These are phyloP conservation scores for Drosophila robusta DNA, from an alignment of 2,888 invertebrate species.

Conservation along the genomic window DNA sequence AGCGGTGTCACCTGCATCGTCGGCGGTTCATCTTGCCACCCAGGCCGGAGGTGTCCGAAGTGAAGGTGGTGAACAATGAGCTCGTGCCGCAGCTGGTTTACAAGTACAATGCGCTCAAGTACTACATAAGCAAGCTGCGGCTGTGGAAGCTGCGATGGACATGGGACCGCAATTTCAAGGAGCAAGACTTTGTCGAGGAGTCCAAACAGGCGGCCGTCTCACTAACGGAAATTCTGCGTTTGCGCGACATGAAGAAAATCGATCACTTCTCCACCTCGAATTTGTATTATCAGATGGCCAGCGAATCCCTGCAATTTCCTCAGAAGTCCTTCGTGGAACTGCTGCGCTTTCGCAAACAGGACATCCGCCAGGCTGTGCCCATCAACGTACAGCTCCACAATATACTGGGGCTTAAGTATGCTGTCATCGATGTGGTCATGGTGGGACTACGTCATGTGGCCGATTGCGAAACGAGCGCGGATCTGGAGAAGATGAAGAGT, in stretches of 20 bases:
- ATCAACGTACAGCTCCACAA: conserved; percentile 53
- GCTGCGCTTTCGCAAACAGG: conserved; percentile 52
- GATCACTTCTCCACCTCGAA: conserved; percentile 47
- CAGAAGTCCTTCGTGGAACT: conserved; percentile 49
- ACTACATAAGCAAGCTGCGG: conserved; percentile 56
- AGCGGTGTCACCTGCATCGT: neutral
- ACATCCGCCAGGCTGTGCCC: conserved; percentile 51
- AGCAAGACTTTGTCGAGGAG: conserved; percentile 44
- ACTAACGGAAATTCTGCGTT: conserved; percentile 47
- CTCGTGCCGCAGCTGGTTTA: conserved; percentile 45
- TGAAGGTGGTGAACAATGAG: conserved; percentile 25
- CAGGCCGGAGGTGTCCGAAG: conserved; percentile 1
- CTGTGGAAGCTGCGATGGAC: conserved; percentile 55
- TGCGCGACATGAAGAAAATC: conserved; percentile 29
- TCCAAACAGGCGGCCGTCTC: conserved; percentile 43
- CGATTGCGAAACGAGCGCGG: conserved; percentile 38
- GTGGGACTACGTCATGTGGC: conserved; percentile 54
- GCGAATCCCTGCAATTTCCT: conserved; percentile 47
- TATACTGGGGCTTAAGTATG: conserved; percentile 52
- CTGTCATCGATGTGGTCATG: conserved; percentile 53
- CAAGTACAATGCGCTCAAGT: conserved; percentile 49
- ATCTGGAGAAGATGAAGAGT: conserved; percentile 49
- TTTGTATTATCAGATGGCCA: conserved; percentile 53
- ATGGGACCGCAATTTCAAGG: conserved; percentile 51
- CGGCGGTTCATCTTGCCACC: conserved; percentile 43